Percentiles rank a stretch among this genome's conserved stretches.
These are phyloP conservation scores for Macrosiphum euphorbiae DNA, from an alignment of 2,888 invertebrate species.

Conservation along the genomic window DNA sequence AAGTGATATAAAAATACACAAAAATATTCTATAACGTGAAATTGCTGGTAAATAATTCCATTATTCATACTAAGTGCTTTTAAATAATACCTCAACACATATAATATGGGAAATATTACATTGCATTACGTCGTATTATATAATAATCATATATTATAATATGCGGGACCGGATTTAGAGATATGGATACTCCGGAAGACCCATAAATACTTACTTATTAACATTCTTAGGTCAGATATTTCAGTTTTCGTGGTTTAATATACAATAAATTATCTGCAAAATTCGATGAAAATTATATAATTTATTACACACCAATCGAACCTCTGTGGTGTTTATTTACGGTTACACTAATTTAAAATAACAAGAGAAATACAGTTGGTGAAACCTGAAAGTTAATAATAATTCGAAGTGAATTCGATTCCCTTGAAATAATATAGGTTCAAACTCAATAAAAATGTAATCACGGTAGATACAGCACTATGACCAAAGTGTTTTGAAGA, in stretches of 20 bases:
- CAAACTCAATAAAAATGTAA: slow-evolving; percentile 25
- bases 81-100: background rate
- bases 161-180: background rate
- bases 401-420: slow-evolving; percentile 16
- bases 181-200: background rate
- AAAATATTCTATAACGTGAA: background rate
- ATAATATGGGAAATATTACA: background rate
- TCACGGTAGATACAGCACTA: background rate
- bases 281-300: background rate
- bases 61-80: background rate
- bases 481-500: background rate
- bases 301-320: background rate
- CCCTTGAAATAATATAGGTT: background rate
- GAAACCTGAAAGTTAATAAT: background rate
- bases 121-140: background rate
- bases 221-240: background rate
- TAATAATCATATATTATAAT: background rate
- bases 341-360: background rate
- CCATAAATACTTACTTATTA: background rate
- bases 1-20: background rate
- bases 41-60: background rate
- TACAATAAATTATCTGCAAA: background rate
- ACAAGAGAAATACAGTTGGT: background rate
- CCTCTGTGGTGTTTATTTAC: background rate
- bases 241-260: background rate